Evolutionary conservation across 2,113 vertebrate genomes (phyloP).

Genomic region (Megalops atlanticus): DNA sequence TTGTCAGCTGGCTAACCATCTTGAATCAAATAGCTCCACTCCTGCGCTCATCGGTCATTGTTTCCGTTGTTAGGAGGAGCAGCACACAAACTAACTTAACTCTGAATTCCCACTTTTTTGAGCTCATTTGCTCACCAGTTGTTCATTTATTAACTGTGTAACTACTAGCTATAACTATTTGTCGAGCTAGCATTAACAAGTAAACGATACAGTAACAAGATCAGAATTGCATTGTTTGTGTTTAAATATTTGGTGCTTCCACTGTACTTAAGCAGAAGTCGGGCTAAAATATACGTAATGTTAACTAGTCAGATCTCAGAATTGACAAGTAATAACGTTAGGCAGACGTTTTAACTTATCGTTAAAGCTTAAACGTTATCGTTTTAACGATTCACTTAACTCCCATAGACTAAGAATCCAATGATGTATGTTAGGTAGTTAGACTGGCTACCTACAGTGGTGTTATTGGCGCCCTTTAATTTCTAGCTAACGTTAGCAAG

Average conservation of each 20-base stretch:
- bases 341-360: too few relatives aligned
- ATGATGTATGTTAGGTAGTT: too few relatives aligned
- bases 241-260: neutral
- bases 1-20: neutral
- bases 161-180: too few relatives aligned
- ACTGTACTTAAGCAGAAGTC: too few relatives aligned
- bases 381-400: too few relatives aligned
- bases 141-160: neutral
- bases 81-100: neutral
- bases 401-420: too few relatives aligned
- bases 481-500: neutral
- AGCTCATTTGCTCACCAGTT: neutral
- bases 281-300: neutral
- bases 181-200: too few relatives aligned
- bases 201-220: neutral
- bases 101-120: neutral
- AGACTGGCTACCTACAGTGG: too few relatives aligned
- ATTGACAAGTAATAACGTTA: too few relatives aligned
- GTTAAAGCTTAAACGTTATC: too few relatives aligned
- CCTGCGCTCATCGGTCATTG: neutral
- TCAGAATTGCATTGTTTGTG: constrained; percentile 8
- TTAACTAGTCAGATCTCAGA: neutral
- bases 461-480: too few relatives aligned
- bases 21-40: neutral
- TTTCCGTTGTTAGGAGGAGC: constrained; percentile 4